Conservation (phyloP, 1,140 invertebrate genomes). For the Tetramorium alpestre region DNA sequence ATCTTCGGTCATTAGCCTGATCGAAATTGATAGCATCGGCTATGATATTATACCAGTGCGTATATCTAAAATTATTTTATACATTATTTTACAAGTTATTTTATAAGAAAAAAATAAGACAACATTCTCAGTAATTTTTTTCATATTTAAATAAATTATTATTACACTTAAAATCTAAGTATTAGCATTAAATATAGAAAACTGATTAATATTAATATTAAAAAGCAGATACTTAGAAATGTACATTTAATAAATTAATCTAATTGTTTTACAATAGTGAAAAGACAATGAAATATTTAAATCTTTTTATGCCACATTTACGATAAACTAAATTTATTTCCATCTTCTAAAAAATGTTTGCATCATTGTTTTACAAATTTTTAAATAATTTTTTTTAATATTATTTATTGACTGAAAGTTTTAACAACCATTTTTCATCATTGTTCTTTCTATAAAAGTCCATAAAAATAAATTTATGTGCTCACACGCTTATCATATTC, state of each 20-base stretch:
- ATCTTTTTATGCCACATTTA: neutral
- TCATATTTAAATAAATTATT: neutral
- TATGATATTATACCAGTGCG: conserved; percentile 55
- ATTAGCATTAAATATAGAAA: neutral
- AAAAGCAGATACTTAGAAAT: neutral
- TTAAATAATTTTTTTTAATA: neutral
- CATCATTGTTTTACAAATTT: neutral
- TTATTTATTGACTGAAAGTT: neutral
- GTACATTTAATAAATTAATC: neutral
- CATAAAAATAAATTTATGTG: neutral
- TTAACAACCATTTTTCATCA: neutral
- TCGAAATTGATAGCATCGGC: conserved; percentile 71
- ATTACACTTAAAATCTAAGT: conserved; percentile 5
- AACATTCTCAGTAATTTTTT: neutral
- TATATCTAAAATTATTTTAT: conserved; percentile 21
- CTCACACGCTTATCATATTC: neutral
- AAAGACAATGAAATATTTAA: neutral
- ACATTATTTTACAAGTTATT: neutral
- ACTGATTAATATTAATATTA: conserved; percentile 1
- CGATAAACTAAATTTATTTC: neutral
- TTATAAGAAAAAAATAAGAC: neutral
- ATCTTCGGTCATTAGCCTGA: conserved; percentile 79
- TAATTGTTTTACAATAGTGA: neutral
- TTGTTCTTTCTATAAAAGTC: neutral
- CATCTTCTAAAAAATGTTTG: neutral